phyloP scores from a whole-genome alignment of 2,113 vertebrate genomes.

The Eolophus roseicapilla region DNA sequence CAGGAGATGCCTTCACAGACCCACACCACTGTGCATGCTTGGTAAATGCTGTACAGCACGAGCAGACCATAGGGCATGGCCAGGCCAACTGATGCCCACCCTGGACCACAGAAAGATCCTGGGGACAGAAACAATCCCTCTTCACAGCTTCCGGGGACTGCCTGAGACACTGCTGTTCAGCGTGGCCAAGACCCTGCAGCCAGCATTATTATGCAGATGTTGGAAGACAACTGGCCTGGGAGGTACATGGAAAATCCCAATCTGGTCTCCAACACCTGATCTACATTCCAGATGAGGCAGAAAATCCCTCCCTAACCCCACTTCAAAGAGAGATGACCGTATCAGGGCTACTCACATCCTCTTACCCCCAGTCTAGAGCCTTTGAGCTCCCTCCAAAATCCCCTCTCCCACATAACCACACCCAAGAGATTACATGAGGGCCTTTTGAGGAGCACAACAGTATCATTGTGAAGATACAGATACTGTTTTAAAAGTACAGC shows the following conservation, averaged over 20 bases:
- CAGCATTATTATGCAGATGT: not conserved
- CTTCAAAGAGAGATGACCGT: not conserved
- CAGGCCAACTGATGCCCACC: not conserved
- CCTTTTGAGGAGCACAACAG: not conserved
- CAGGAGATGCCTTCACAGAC: not conserved
- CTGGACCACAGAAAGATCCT: accelerated
- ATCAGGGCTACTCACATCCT: not conserved
- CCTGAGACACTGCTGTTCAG: not conserved
- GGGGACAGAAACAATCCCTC: not conserved
- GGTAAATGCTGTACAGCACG: not conserved
- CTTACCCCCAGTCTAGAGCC: not conserved
- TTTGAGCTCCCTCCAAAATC: not conserved
- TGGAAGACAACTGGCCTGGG: not conserved
- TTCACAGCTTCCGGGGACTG: not conserved
- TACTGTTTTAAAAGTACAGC: not conserved
- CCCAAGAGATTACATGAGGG: not conserved
- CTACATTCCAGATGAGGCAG: not conserved
- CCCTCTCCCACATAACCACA: not conserved
- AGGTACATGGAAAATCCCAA: not conserved
- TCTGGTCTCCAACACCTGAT: not conserved
- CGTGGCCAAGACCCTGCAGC: accelerated
- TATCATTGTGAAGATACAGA: not conserved
- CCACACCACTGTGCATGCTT: not conserved
- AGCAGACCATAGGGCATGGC: not conserved
- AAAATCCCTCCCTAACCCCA: not conserved